Percentiles rank a stretch among this genome's conserved stretches.
phyloP scores from a whole-genome alignment of 2,113 vertebrate species.

The Dendropsophus ebraccatus region DNA sequence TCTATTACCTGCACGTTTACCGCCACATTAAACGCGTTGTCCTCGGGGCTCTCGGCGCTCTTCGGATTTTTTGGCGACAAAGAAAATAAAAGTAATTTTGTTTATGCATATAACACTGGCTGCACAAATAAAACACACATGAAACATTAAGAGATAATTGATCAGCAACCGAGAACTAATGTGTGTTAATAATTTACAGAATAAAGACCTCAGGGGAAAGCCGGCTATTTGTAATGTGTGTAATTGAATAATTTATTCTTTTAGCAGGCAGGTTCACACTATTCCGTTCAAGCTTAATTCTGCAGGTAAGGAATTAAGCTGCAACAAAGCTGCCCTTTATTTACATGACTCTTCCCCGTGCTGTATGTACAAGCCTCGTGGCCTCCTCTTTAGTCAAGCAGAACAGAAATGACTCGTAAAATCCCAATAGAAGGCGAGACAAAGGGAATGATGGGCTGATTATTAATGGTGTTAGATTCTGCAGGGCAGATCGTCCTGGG shows the following conservation, averaged over 20 bases:
- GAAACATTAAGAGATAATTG: slow-evolving; percentile 52
- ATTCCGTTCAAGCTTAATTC: slow-evolving; percentile 8
- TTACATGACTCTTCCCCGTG: background rate
- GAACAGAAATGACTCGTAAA: slow-evolving; percentile 26
- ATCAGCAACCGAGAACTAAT: slow-evolving; percentile 57
- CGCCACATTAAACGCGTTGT: background rate
- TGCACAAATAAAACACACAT: slow-evolving; percentile 13
- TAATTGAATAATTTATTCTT: slow-evolving; percentile 53
- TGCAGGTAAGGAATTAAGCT: background rate
- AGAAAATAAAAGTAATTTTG: background rate
- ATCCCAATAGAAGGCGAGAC: slow-evolving; percentile 23
- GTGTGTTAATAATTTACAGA: slow-evolving; percentile 56
- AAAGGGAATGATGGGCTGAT: slow-evolving; percentile 46
- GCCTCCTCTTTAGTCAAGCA: slow-evolving; percentile 9
- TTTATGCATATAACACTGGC: background rate
- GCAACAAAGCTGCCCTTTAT: background rate
- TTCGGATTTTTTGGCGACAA: background rate
- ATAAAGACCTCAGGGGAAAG: slow-evolving; percentile 3
- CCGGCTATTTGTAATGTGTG: slow-evolving; percentile 9
- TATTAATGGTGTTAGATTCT: slow-evolving; percentile 42
- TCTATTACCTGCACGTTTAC: background rate
- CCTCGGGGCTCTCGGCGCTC: background rate
- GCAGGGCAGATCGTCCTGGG: slow-evolving; percentile 47
- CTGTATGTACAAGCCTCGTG: background rate
- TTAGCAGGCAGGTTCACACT: background rate